Percentiles rank a stretch among this genome's conserved stretches.
Evolutionary conservation across 2,113 vertebrate species (phyloP).

Genomic region (Pachycephala philippinensis): DNA sequence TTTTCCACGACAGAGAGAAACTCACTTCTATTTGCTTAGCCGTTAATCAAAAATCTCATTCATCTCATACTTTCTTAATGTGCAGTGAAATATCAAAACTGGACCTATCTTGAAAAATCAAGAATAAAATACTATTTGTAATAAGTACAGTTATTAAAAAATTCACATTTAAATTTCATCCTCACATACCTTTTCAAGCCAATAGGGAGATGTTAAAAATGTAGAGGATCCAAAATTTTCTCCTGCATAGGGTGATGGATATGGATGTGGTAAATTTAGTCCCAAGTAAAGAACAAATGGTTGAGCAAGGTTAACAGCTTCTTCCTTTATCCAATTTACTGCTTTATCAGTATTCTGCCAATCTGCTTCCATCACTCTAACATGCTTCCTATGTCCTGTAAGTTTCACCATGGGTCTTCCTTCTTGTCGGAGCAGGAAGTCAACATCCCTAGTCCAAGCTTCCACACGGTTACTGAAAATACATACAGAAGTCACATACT

Average conservation of each 20-base stretch:
- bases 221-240: conserved; percentile 90
- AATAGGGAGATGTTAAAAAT: conserved; percentile 90
- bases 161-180: neutral
- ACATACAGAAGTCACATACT: neutral
- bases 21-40: neutral
- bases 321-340: conserved; percentile 81
- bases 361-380: conserved; percentile 83
- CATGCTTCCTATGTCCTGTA: conserved; percentile 72
- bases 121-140: neutral
- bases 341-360: conserved; percentile 84
- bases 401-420: conserved; percentile 84
- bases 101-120: neutral
- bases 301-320: conserved; percentile 65
- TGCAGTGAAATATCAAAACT: neutral
- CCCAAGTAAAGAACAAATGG: conserved; percentile 93
- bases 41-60: neutral
- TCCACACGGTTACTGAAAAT: conserved; percentile 90
- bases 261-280: conserved; percentile 93
- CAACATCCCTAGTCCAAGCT: conserved; percentile 92
- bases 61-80: neutral
- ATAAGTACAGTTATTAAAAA: neutral
- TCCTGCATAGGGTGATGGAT: conserved; percentile 84
- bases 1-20: neutral
- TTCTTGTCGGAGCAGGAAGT: conserved; percentile 89
- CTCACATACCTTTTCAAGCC: conserved; percentile 85